Base-by-base conservation (phyloP, 92 coral and sea anemone genomes). In the Phymanthus crucifer region DNA sequence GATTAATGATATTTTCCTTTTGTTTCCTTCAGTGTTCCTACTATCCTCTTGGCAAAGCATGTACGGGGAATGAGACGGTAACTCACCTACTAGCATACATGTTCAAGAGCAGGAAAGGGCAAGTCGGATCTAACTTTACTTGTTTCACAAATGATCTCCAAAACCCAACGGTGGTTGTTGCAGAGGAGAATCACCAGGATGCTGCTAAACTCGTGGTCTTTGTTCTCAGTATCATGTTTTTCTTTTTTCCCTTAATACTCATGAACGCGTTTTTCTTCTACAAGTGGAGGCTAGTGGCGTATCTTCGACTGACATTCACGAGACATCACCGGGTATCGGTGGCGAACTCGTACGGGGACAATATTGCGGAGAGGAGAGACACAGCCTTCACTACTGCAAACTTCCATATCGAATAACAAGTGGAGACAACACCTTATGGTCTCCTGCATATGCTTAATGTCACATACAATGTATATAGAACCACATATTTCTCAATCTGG, bases 181-280 rank as follows among this genome's bases (percentile, higher is more conserved):
- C 86, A 3, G 80, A 74, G 19, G 21, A 31, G 19, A 61, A 66
- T 21, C 48, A 58, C 56, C 43, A 43, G 11, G 78, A 82, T 73
- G 58, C 48, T 19, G 77, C 70, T 3, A 74, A 73, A 48, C 45
- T 82, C 24, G 69, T 67, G 4, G 32, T 82, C n/a, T 82, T 82
- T 40, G 50, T 74, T 21, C 31, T 74, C 7, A 82, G 86, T 34
- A 26, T 82, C 14, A 34, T 82, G 26, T 34, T 82, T 33, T 82
- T 82, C 80, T 82, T 82, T 65, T 19, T 82, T 1, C 86, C 86
- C 10, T 58, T 71, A 5, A 58, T 75, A 4, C 14, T 65, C 8
- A 24, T 82, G 61, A 82, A 82, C 68, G 38, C 58, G 21, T 82
- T 82, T 34, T 82, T 82, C 68, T 66, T 82, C 17, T 82, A 82